Evolutionary conservation across 2,113 vertebrate genomes (phyloP), one percentile per base, ranked within the genome.

Genomic region (Anser cygnoides): DNA sequence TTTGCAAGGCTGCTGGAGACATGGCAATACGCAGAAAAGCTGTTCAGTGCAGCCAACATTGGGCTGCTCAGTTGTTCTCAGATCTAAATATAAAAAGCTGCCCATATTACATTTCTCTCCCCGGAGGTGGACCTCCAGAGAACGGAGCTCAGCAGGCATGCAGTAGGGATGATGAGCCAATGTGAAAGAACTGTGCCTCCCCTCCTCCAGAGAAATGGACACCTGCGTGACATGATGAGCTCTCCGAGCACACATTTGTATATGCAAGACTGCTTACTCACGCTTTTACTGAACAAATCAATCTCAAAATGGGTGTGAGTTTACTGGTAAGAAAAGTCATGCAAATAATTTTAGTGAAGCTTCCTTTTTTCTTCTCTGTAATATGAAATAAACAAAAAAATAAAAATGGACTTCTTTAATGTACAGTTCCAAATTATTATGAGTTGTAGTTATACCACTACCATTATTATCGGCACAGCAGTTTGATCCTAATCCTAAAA

Each of bases 71-170:
- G 93, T 93, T 97, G 83, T 92, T 95, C 84, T 87, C 2, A 0
- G 43, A 58, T 92, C 95, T 97, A 94, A 95, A 90, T 88, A 93
- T 84, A 96, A 81, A 77, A 50, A 52, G 31, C 86, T 95, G 87
- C 66, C 21, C 13, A 1, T 80, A 92, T 96, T 93, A 72, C 35
- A 10, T 94, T 84, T 89, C 82, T 67, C 19, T 62, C 83, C 66
- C 89, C 1, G 26, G 77, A 89, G 92, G 46, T 90, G 55, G 79
- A 73, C 31, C 71, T 92, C 93, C 79, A 87, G 91, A 62, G 41
- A 25, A 1, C 18, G 49, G 92, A 79, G 65, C 58, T 91, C 87
- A 58, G 78, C 89, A 62, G 67, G 35, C 75, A 5, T 54, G 19
- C 67, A 29, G 0, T 8, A 25, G 84, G 35, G 66, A 71, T 95